phyloP scores from a whole-genome alignment of 1,140 invertebrate species.

The Lepidotrigona ventralis region DNA sequence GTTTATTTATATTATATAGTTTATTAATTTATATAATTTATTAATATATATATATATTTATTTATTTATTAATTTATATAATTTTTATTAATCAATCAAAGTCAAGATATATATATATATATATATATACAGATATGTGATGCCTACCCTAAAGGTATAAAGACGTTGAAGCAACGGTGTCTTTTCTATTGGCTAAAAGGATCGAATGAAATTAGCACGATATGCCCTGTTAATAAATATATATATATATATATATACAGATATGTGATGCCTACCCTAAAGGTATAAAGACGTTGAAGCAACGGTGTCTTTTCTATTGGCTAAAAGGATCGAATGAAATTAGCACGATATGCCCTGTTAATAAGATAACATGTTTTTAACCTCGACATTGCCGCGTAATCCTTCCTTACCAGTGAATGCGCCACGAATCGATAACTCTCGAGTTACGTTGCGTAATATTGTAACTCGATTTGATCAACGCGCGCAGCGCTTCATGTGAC shows the following conservation, averaged over 20 bases:
- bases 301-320: conserved; percentile 30
- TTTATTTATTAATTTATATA: too few relatives aligned
- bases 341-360: neutral
- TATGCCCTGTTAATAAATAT: neutral
- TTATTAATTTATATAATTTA: too few relatives aligned
- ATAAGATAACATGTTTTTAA: neutral
- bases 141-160: neutral
- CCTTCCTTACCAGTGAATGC: neutral
- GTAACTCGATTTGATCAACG: neutral
- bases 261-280: neutral
- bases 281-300: neutral
- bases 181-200: neutral
- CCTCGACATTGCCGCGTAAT: neutral
- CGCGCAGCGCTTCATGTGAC: neutral
- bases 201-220: neutral
- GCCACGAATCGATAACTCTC: neutral
- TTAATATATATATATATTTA: too few relatives aligned
- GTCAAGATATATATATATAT: too few relatives aligned
- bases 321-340: neutral
- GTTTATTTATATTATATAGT: too few relatives aligned
- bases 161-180: conserved; percentile 26
- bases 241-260: too few relatives aligned
- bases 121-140: too few relatives aligned
- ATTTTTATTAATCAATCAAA: too few relatives aligned
- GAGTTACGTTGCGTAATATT: conserved; percentile 4